Evolutionary conservation across 2,797 vertebrate species (phyloP).

Genomic region (Caiman crocodilus): DNA sequence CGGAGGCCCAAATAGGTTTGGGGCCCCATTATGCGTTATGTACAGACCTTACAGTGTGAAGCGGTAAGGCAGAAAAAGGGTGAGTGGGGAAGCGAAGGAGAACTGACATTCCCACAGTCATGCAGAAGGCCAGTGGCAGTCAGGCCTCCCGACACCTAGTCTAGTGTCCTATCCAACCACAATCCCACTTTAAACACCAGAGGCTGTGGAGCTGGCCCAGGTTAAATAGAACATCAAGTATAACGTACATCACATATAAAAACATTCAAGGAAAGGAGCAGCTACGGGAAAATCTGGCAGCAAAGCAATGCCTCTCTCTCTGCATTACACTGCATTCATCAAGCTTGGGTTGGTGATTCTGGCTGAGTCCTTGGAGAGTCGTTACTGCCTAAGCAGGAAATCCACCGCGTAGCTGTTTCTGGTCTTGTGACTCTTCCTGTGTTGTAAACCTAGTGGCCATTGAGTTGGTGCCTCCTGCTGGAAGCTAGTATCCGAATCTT

Average conservation of each 20-base stretch:
- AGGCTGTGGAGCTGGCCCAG: neutral
- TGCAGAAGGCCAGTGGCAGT: neutral
- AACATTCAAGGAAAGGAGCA: neutral
- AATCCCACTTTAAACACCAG: neutral
- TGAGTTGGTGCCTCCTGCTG: neutral
- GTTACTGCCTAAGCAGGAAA: neutral
- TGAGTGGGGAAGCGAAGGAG: neutral
- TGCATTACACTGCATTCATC: too few relatives aligned
- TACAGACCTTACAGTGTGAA: neutral
- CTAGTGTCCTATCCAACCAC: neutral
- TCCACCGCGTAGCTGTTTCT: neutral
- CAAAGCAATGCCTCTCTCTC: neutral
- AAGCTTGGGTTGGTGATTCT: too few relatives aligned
- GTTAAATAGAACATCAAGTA: neutral
- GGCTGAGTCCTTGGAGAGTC: neutral
- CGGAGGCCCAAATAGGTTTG: neutral
- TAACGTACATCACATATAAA: neutral
- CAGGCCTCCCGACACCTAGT: neutral
- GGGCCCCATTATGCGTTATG: neutral
- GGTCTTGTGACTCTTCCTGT: neutral
- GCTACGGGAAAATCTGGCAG: neutral
- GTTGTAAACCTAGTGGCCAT: neutral
- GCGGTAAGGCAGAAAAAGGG: neutral
- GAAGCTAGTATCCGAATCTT: neutral
- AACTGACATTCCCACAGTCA: neutral